Evolutionary conservation across 2,888 invertebrate species (phyloP).

Genomic region (Lasius platythorax): DNA sequence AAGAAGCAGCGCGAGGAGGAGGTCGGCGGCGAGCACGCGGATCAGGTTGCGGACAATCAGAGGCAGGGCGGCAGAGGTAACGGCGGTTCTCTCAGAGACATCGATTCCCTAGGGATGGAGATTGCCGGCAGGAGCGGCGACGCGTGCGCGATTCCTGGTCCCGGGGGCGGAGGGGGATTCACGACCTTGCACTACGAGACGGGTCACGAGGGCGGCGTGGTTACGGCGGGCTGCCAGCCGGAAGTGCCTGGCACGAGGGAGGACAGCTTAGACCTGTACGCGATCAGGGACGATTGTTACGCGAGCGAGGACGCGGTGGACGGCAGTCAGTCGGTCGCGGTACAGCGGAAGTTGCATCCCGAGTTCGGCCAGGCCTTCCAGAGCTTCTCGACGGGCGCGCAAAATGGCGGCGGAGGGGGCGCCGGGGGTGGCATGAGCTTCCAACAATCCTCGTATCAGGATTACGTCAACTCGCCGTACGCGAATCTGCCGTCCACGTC

Average conservation of each 20-base stretch:
- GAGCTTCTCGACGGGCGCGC: slow-evolving; percentile 75
- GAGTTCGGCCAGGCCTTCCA: slow-evolving; percentile 84
- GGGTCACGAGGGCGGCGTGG: slow-evolving; percentile 77
- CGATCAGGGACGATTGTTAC: slow-evolving; percentile 89
- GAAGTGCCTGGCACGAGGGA: slow-evolving; percentile 85
- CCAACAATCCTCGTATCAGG: slow-evolving; percentile 76
- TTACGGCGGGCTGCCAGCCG: slow-evolving; percentile 82
- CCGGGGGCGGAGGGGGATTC: slow-evolving; percentile 84
- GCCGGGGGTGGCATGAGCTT: slow-evolving; percentile 62
- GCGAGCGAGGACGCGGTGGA: slow-evolving; percentile 87
- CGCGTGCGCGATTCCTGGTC: slow-evolving; percentile 87
- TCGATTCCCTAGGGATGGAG: slow-evolving; percentile 73
- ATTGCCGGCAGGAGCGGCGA: slow-evolving; percentile 77
- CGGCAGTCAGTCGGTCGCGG: slow-evolving; percentile 79
- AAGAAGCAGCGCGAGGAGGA: slow-evolving; percentile 91
- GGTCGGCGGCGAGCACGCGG: slow-evolving; percentile 85
- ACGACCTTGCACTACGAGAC: slow-evolving; percentile 90
- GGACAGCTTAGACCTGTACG: slow-evolving; percentile 88
- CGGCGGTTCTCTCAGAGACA: slow-evolving; percentile 78
- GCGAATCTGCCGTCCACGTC: slow-evolving; percentile 81
- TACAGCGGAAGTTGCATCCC: slow-evolving; percentile 86
- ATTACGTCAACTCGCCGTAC: slow-evolving; percentile 75
- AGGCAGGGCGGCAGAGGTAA: slow-evolving; percentile 78
- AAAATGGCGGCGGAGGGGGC: slow-evolving; percentile 6
- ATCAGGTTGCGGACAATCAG: slow-evolving; percentile 82